phyloP scores from a whole-genome alignment of 2,888 invertebrate species.

The Pachymerium ferrugineum region DNA sequence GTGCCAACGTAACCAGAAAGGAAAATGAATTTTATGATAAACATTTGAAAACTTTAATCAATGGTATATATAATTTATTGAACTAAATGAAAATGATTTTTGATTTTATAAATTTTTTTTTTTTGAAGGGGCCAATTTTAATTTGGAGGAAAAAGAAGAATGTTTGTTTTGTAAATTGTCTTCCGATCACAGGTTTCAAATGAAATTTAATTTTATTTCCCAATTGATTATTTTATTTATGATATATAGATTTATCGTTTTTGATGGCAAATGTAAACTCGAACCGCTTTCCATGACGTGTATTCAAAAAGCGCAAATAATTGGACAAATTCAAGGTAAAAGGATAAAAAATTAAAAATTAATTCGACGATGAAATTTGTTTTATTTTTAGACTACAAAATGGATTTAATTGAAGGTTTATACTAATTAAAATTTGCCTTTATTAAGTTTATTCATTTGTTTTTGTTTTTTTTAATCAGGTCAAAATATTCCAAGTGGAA shows the following conservation, averaged over 20 bases:
- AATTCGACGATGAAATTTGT: too few relatives aligned
- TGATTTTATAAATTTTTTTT: neutral
- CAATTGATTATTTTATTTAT: neutral
- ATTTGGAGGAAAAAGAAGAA: constrained; percentile 1
- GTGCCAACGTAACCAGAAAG: constrained; percentile 46
- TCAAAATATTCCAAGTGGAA: too few relatives aligned
- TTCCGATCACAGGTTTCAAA: constrained; percentile 34
- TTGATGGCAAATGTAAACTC: constrained; percentile 31
- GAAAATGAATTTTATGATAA: constrained; percentile 52
- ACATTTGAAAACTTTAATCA: constrained; percentile 48
- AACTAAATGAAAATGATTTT: neutral
- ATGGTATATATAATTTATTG: constrained; percentile 42
- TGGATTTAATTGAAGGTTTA: too few relatives aligned
- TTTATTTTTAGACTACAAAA: too few relatives aligned
- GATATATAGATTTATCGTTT: constrained; percentile 30
- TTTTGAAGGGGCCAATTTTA: constrained; percentile 32
- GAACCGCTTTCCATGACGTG: constrained; percentile 26
- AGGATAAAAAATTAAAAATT: neutral
- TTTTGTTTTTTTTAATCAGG: too few relatives aligned
- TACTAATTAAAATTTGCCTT: too few relatives aligned
- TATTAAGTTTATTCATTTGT: too few relatives aligned
- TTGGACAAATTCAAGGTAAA: neutral
- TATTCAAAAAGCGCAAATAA: constrained; percentile 24
- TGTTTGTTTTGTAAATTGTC: constrained; percentile 34
- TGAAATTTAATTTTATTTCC: neutral